Base-by-base conservation (phyloP, 1,140 invertebrate species). In the Mylabris phalerata region DNA sequence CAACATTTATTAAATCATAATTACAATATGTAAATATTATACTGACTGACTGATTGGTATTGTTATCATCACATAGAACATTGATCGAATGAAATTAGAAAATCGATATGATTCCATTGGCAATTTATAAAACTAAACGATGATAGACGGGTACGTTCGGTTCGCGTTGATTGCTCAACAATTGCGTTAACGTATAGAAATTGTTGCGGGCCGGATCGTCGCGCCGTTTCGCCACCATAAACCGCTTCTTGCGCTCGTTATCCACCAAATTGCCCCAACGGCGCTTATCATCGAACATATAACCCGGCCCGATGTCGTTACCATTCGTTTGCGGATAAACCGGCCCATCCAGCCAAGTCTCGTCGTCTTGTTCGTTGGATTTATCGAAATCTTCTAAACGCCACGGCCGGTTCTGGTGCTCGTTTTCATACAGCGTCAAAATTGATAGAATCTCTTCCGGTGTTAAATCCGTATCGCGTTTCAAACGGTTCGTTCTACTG, bases 391-490 rank as follows among this genome's bases (percentile, higher is more conserved):
- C 55, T 51, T 27, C 54, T 24, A 7, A 11, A 32, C 27, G 43
- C 3, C 55, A 56, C 11, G 62, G 60, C 13, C 64, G 64, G 11
- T 69, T 66, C 19, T 19, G 19, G 19, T 19, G 19, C 19, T 19
- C 19, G 48, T 67, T 71, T 48, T 73, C 72, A 61, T 69, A 71
- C 4, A 73, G 57, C 2, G 64, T 62, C 0, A 73, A 55, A 4
- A 73, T 49, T 1, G 68, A 61, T 9, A 72, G 56, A n/a, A 71
- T 62, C 46, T 72, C 71, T 59, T 73, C 72, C 10, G 72, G 72
- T 6, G 64, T 67, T 24, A 73, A 50, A 43, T 73, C 71, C 5
- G 68, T 57, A 10, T 68, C 66, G 13, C 69, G 56, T 52, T 71
- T 71, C 9, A 62, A 55, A 44, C 71, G 62, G 1, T 19, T 19